These are phyloP conservation scores for Iselma pallidipennis DNA, from an alignment of 2,888 invertebrate genomes.

Conservation along the genomic window DNA sequence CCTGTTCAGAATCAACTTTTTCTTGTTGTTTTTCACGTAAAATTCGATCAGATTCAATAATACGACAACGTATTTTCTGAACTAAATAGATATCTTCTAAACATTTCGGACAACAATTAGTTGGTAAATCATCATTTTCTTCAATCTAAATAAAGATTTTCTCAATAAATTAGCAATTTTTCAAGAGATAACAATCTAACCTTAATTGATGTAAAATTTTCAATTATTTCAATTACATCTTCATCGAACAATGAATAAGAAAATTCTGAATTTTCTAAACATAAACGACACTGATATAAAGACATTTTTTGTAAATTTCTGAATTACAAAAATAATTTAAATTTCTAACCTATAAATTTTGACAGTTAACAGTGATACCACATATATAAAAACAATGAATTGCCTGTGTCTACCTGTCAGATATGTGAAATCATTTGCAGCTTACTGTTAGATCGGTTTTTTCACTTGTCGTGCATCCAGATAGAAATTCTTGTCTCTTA, in stretches of 20 bases:
- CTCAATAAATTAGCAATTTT: constrained; percentile 4
- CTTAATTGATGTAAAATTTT: constrained; percentile 44
- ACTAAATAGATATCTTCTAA: constrained; percentile 42
- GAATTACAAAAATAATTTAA: too few relatives aligned
- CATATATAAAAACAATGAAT: too few relatives aligned
- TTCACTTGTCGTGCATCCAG: too few relatives aligned
- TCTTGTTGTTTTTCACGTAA: constrained; percentile 28
- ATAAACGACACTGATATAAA: constrained; percentile 41
- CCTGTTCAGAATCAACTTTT: neutral
- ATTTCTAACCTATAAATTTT: too few relatives aligned
- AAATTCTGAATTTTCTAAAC: constrained; percentile 37
- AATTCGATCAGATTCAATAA: constrained; percentile 41
- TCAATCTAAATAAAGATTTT: constrained; percentile 35
- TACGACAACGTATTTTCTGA: constrained; percentile 39
- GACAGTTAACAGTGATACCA: too few relatives aligned
- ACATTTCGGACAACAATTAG: constrained; percentile 43
- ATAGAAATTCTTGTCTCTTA: too few relatives aligned
- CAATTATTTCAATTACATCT: constrained; percentile 42
- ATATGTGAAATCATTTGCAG: too few relatives aligned
- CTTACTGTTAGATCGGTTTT: too few relatives aligned
- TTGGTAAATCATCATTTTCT: constrained; percentile 41
- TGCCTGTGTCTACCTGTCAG: too few relatives aligned
- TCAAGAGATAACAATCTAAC: constrained; percentile 25
- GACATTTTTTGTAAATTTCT: too few relatives aligned
- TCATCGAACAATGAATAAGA: constrained; percentile 38